Percentiles rank a stretch among this genome's conserved stretches.
Conservation (phyloP, 2,113 vertebrate species). For the Neoarius graeffei region DNA sequence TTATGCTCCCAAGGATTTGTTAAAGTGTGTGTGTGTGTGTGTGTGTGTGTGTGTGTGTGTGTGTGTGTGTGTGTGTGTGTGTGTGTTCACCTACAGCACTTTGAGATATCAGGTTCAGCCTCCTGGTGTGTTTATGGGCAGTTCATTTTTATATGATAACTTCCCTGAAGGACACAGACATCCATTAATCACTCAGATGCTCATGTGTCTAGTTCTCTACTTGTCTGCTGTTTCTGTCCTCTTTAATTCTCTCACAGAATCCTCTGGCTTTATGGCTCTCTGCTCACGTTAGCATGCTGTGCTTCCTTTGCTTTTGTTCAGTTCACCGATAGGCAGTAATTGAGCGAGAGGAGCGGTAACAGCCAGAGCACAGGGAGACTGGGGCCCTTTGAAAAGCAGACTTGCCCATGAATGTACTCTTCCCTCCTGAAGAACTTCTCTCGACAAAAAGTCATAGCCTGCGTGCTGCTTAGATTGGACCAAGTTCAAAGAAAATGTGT, state of each 20-base stretch:
- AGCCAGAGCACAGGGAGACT: slow-evolving; percentile 23
- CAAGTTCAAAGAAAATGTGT: slow-evolving; percentile 15
- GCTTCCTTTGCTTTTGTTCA: slow-evolving; percentile 49
- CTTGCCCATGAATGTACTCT: slow-evolving; percentile 19
- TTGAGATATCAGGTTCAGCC: slow-evolving; percentile 25
- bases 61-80: not conserved
- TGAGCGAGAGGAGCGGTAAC: slow-evolving; percentile 31
- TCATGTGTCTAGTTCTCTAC: slow-evolving; percentile 30
- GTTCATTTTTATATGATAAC: slow-evolving; percentile 46
- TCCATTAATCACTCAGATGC: slow-evolving; percentile 46
- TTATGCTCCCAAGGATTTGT: not conserved
- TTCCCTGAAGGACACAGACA: slow-evolving; percentile 35
- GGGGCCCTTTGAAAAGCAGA: slow-evolving; percentile 25
- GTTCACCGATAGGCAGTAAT: slow-evolving; percentile 35
- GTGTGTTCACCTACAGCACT: not conserved
- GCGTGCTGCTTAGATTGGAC: slow-evolving; percentile 20
- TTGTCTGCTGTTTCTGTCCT: slow-evolving; percentile 1
- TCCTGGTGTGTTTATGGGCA: slow-evolving; percentile 33
- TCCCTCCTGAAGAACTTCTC: slow-evolving; percentile 1
- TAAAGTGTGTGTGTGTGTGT: not conserved
- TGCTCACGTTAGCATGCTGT: slow-evolving; percentile 36
- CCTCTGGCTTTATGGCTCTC: slow-evolving; percentile 14
- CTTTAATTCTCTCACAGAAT: slow-evolving; percentile 4
- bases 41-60: not conserved
- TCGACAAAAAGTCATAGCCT: slow-evolving; percentile 1